A percentile compares a stretch with the other conserved stretches of the same genome.
Evolutionary conservation across 1,140 invertebrate genomes (phyloP).

Genomic region (Pachypsylla venusta): DNA sequence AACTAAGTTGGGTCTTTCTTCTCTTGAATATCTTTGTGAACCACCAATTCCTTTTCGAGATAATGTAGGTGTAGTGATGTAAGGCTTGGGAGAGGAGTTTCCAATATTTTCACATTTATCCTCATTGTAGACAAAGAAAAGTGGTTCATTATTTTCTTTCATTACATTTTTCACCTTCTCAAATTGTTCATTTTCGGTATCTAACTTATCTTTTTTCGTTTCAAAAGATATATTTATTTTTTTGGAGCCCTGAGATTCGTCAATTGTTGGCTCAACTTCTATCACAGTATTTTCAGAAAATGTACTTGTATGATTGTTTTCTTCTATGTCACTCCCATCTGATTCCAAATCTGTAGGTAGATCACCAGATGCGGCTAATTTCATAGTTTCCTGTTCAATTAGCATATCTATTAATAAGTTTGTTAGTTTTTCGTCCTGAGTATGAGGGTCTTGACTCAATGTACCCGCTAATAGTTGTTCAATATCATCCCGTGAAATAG

Average conservation of each 20-base stretch:
- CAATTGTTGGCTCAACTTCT: not conserved
- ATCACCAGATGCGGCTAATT: conserved; percentile 16
- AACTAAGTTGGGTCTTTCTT: conserved; percentile 19
- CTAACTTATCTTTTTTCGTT: too few species aligned
- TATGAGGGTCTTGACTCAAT: not conserved
- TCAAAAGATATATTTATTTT: too few species aligned
- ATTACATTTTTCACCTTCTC: conserved; percentile 7
- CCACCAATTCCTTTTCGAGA: conserved; percentile 20
- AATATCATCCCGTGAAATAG: not conserved
- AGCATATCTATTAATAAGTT: conserved; percentile 22
- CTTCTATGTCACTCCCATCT: conserved; percentile 13
- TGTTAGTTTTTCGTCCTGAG: conserved; percentile 18
- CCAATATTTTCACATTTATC: conserved; percentile 3
- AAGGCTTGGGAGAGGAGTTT: conserved; percentile 10
- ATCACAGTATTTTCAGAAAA: not conserved
- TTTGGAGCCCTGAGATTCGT: not conserved
- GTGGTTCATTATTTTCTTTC: not conserved
- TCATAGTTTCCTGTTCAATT: conserved; percentile 22
- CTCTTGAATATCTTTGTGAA: conserved; percentile 21
- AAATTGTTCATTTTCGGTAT: not conserved
- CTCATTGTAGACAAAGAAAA: not conserved
- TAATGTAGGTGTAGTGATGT: conserved; percentile 21
- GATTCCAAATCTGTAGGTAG: conserved; percentile 14
- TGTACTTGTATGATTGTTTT: not conserved
- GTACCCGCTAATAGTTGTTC: not conserved